Conservation (phyloP, 1,140 invertebrate species). For the Wiebesia pumilae region DNA sequence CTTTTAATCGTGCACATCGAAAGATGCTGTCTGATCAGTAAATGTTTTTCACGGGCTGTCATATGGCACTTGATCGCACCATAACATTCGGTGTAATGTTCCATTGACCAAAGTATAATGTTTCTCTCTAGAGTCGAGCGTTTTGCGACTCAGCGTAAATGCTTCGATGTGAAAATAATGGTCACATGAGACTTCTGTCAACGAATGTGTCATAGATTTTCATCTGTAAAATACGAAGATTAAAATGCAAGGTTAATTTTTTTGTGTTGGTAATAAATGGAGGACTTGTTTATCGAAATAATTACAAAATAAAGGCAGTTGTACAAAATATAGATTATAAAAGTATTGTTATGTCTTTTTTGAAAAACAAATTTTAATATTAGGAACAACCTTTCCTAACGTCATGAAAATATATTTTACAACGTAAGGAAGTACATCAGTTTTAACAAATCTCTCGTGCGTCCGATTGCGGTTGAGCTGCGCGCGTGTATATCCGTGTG, state of each 20-base stretch:
- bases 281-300: no score
- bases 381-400: no score
- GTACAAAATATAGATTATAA: no score
- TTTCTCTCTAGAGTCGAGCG: background rate
- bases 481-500: no score
- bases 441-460: no score
- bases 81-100: background rate
- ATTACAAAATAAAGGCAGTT: no score
- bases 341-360: no score
- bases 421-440: no score
- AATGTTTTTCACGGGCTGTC: background rate
- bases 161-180: background rate
- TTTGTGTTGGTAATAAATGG: no score
- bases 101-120: background rate
- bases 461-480: no score
- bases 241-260: slow-evolving; percentile 13
- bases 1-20: background rate
- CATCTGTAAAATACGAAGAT: background rate
- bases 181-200: background rate
- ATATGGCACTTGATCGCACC: background rate
- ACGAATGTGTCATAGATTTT: slow-evolving; percentile 1
- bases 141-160: background rate
- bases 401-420: no score
- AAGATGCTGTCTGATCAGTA: background rate
- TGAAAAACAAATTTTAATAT: no score